Percentiles rank a stretch among this genome's conserved stretches.
Evolutionary conservation across 2,797 vertebrate genomes (phyloP).

Genomic region (Alfaro cultratus): DNA sequence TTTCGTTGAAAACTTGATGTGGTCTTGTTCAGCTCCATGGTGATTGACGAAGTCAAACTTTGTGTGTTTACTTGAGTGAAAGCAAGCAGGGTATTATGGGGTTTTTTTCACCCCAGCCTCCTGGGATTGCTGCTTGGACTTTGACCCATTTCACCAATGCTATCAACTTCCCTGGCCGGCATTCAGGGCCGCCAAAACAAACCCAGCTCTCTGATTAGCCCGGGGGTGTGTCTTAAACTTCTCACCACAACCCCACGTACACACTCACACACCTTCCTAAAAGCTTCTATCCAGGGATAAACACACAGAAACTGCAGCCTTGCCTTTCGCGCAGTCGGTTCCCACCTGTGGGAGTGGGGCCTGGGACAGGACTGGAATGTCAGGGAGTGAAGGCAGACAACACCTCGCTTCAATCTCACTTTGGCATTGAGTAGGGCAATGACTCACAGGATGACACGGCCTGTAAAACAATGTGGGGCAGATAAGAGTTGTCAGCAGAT

Average conservation of each 20-base stretch:
- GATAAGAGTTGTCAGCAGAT: constrained; percentile 45
- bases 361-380: constrained; percentile 55
- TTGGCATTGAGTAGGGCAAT: constrained; percentile 5
- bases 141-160: constrained; percentile 70
- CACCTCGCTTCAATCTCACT: constrained; percentile 2
- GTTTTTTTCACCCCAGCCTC: constrained; percentile 34
- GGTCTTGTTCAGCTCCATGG: background rate
- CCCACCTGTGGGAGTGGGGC: constrained; percentile 70
- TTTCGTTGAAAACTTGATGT: background rate
- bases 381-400: constrained; percentile 49
- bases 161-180: constrained; percentile 71
- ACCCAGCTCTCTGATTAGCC: constrained; percentile 68
- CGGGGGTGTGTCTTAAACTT: constrained; percentile 51
- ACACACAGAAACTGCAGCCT: constrained; percentile 58
- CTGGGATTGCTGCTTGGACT: constrained; percentile 66
- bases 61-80: constrained; percentile 45
- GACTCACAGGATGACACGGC: constrained; percentile 24
- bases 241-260: constrained; percentile 19
- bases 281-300: constrained; percentile 57
- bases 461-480: constrained; percentile 29
- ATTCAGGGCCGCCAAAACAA: constrained; percentile 72
- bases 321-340: constrained; percentile 36
- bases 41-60: background rate
- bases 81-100: constrained; percentile 41
- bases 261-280: constrained; percentile 15